Percentiles rank a stretch among this genome's conserved stretches.
phyloP scores from a whole-genome alignment of 2,797 vertebrate genomes.

The Cirrhinus mrigala region DNA sequence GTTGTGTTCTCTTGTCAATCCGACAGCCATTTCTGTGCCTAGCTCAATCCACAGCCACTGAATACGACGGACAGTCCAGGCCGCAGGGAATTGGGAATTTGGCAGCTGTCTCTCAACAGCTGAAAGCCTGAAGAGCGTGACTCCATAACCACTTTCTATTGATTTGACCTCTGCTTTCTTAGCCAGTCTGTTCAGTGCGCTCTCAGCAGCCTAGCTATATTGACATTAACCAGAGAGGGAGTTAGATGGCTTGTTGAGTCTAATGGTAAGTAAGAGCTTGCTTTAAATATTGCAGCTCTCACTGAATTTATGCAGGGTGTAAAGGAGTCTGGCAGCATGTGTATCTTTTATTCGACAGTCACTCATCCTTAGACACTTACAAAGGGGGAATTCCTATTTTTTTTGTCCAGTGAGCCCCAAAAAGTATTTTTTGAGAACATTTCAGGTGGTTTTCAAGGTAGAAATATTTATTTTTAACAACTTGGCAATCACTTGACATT shows the following conservation, averaged over 20 bases:
- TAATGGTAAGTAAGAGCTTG: slow-evolving; percentile 6
- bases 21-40: neutral
- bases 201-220: neutral
- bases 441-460: neutral
- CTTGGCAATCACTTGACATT: neutral
- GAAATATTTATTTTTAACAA: neutral
- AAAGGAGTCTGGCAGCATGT: neutral
- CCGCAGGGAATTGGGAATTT: neutral
- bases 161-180: slow-evolving; percentile 36
- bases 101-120: slow-evolving; percentile 20
- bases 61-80: neutral
- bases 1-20: slow-evolving; percentile 14
- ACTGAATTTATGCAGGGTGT: neutral
- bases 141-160: slow-evolving; percentile 22
- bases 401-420: neutral
- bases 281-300: slow-evolving; percentile 6
- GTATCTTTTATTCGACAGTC: neutral
- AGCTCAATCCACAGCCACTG: neutral
- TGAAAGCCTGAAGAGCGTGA: slow-evolving; percentile 18
- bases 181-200: neutral
- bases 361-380: neutral
- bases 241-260: slow-evolving; percentile 1
- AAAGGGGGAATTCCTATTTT: neutral
- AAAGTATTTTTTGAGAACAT: neutral
- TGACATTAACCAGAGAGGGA: slow-evolving; percentile 29